Percentiles rank a stretch among this genome's conserved stretches.
Conservation (phyloP, 2,888 invertebrate species). For the Chloromyia formosa region DNA sequence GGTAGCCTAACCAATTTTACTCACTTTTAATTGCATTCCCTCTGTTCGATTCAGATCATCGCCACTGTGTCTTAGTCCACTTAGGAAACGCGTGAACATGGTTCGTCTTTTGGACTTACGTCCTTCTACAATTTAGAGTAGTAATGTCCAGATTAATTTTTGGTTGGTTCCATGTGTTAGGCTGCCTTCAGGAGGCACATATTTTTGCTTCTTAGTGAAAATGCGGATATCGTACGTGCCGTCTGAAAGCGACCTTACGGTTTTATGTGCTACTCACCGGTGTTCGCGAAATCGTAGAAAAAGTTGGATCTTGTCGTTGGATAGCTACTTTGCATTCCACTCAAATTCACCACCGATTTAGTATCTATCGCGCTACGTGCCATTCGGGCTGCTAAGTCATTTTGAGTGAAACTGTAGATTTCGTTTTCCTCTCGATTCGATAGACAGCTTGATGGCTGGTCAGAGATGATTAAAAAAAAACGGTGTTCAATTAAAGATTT, state of each 20-base stretch:
- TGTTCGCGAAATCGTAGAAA: conserved; percentile 64
- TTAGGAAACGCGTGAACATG: conserved; percentile 62
- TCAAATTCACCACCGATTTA: conserved; percentile 70
- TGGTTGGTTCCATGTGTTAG: no score
- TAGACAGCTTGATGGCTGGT: conserved; percentile 86
- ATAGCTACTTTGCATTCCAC: conserved; percentile 63
- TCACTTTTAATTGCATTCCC: conserved; percentile 64
- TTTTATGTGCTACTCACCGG: conserved; percentile 62
- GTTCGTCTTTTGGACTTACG: conserved; percentile 63
- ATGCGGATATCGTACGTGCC: no score
- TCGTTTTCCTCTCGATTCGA: conserved; percentile 92
- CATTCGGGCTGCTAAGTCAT: conserved; percentile 84
- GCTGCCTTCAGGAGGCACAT: no score
- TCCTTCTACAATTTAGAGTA: conserved; percentile 56
- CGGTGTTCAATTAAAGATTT: no score
- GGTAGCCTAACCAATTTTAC: no score
- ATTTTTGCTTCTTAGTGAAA: no score
- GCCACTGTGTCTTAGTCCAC: conserved; percentile 61
- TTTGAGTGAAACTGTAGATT: conserved; percentile 88
- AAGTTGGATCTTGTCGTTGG: conserved; percentile 62
- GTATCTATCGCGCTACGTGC: conserved; percentile 65
- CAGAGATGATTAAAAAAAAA: background rate
- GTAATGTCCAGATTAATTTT: no score
- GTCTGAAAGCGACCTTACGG: no score
- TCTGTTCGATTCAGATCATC: conserved; percentile 62